Base-by-base conservation (phyloP, 2,113 vertebrate genomes). In the Typhlomys cinereus region DNA sequence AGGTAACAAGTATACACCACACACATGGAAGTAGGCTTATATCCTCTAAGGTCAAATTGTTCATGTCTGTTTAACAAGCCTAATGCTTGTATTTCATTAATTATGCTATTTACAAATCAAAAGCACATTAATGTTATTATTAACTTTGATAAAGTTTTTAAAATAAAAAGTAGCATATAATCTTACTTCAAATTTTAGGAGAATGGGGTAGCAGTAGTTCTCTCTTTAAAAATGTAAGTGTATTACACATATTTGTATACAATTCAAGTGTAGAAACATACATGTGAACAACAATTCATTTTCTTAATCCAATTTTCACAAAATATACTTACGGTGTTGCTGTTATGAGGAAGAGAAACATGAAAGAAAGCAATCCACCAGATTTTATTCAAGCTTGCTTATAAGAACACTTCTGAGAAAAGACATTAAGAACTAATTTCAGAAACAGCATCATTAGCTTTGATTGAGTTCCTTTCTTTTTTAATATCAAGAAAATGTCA, bases 391-490 rank as follows among this genome's bases (percentile, higher is more conserved):
- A 74, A 89, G 20, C 2, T 69, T 92, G 27, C 23, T 73, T 88
- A 64, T 54, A n/a, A 88, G 31, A 57, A 62, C 29, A 70, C 4
- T 83, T 92, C 29, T 0, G 12, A 86, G 75, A 74, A 88, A 91
- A 90, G n/a, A 79, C 86, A 93, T 90, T 91, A 88, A 88, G 57
- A 90, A 62, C 27, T 81, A 93, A 92, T 74, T 91, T 80, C 25
- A 76, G n/a, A 91, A 85, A 88, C 2, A 44, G 62, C 67, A 15
- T 23, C 61, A 78, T 15, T 91, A 90, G 0, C 8, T 61, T 85
- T 85, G 78, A 90, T 91, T 39, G 62, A 29, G 88, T 93, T 80
- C 0, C 21, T 92, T 93, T 93, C 20, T 82, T 82, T 76, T 76
- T 91, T 50, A 86, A n/a, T 85, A n/a, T 67, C 18, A 93, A 82